Conservation (phyloP, 2,113 vertebrate genomes). For the Aplodontia rufa region DNA sequence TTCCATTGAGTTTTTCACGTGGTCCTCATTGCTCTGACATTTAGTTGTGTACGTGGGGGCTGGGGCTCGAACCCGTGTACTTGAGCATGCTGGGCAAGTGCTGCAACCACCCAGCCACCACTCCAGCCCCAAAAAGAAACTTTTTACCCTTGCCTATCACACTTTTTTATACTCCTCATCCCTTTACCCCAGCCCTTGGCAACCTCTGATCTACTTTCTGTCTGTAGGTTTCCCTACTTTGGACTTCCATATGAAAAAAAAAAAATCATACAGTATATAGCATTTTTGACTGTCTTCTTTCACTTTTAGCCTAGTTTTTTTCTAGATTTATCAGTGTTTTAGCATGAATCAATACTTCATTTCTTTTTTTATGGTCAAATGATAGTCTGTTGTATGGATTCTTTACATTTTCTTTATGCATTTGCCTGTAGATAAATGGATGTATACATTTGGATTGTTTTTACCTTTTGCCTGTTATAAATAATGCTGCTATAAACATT, state of each 20-base stretch:
- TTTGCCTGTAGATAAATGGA: not conserved
- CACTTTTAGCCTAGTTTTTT: constrained; percentile 37
- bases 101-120: no score
- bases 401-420: not conserved
- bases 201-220: constrained; percentile 29
- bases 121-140: no score
- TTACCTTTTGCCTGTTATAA: constrained; percentile 17
- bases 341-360: constrained; percentile 24
- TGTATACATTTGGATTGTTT: constrained; percentile 52
- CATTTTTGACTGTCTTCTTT: constrained; percentile 45
- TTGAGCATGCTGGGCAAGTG: no score
- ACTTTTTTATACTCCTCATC: not conserved
- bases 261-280: not conserved
- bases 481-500: constrained; percentile 33
- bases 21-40: no score
- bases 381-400: constrained; percentile 12
- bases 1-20: no score
- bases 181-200: not conserved
- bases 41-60: no score
- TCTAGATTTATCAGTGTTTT: not conserved
- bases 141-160: not conserved
- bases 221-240: constrained; percentile 35
- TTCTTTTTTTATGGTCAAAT: constrained; percentile 40
- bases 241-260: constrained; percentile 22
- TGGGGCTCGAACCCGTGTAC: no score